Conservation (phyloP, 1,140 invertebrate genomes). For the Glossosoma conforme region DNA sequence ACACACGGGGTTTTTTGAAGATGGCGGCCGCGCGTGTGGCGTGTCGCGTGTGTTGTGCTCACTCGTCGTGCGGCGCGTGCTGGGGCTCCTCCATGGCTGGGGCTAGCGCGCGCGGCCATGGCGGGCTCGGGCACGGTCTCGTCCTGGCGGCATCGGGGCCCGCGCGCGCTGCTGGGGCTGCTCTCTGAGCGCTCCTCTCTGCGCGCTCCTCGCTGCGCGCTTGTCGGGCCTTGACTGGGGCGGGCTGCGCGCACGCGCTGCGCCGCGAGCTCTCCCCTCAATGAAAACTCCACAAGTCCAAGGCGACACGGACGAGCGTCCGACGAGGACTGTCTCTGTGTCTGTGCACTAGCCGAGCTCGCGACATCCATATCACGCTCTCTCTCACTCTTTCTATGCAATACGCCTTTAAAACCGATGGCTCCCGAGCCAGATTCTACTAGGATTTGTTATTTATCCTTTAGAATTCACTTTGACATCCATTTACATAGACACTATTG, state of each 20-base stretch:
- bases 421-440: no score
- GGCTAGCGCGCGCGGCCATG: background rate
- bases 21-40: slow-evolving; percentile 5
- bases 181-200: background rate
- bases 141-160: background rate
- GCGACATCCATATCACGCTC: no score
- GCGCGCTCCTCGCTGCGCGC: background rate
- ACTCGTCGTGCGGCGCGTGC: background rate
- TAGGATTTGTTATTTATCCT: no score
- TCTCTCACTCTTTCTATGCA: no score
- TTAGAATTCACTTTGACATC: no score
- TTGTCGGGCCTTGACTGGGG: background rate
- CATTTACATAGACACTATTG: no score
- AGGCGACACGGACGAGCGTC: no score
- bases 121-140: background rate
- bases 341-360: no score
- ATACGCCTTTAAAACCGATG: no score
- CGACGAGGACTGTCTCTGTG: no score
- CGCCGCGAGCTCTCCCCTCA: background rate
- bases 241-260: background rate
- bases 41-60: slow-evolving; percentile 1
- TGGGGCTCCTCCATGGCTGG: background rate
- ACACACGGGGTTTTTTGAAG: no score
- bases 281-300: no score
- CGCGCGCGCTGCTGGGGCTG: background rate